phyloP scores from a whole-genome alignment of 1,140 invertebrate genomes.

The Drosophila watanabei region DNA sequence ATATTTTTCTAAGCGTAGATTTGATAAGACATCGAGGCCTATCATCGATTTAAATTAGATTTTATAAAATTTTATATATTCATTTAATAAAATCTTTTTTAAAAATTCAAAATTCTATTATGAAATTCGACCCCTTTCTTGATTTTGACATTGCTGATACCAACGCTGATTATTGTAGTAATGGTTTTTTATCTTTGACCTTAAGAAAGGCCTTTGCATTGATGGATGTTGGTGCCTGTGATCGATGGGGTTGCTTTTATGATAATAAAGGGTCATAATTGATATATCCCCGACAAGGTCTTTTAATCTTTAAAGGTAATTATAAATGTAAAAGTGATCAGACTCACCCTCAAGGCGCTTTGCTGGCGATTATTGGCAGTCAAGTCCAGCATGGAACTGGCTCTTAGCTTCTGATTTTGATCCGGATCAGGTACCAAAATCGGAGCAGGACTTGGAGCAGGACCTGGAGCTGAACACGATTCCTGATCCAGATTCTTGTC shows the following conservation, averaged over 20 bases:
- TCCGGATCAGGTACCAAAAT: neutral
- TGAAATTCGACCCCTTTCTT: neutral
- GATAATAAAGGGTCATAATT: neutral
- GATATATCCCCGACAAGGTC: neutral
- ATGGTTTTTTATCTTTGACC: neutral
- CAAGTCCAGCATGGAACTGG: constrained; percentile 62
- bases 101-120: neutral
- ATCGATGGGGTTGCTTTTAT: neutral
- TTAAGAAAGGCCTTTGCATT: neutral
- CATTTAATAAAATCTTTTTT: no score
- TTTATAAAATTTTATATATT: no score
- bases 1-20: no score
- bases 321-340: neutral
- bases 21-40: no score
- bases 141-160: neutral
- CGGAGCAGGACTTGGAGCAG: neutral
- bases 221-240: neutral
- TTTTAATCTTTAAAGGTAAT: neutral
- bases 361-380: constrained; percentile 45
- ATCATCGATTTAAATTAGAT: neutral
- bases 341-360: constrained; percentile 35
- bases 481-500: neutral
- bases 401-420: constrained; percentile 33
- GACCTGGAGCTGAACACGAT: neutral
- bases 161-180: neutral